phyloP scores from a whole-genome alignment of 2,113 vertebrate genomes.

The Phrynocephalus versicolor region DNA sequence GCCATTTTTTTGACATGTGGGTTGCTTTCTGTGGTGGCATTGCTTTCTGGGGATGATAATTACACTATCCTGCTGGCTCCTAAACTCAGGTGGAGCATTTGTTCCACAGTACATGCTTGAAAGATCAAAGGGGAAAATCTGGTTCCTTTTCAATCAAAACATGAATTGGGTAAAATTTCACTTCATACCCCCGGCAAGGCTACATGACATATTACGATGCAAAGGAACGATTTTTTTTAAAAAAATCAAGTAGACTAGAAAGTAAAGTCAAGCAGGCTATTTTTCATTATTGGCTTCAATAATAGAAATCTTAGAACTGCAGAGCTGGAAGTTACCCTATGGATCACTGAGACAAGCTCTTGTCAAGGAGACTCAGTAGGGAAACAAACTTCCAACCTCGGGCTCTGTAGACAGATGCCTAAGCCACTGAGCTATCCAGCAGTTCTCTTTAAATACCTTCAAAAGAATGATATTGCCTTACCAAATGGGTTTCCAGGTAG shows the following conservation, averaged over 20 bases:
- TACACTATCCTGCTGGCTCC: slow-evolving; percentile 18
- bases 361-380: too few relatives aligned
- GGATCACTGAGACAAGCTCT: too few relatives aligned
- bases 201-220: slow-evolving; percentile 37
- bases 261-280: slow-evolving; percentile 44
- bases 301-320: too few relatives aligned
- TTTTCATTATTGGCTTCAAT: slow-evolving; percentile 49
- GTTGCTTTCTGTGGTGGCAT: slow-evolving; percentile 5
- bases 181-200: slow-evolving; percentile 40
- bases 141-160: slow-evolving; percentile 1
- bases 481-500: slow-evolving; percentile 98
- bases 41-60: slow-evolving; percentile 32
- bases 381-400: too few relatives aligned
- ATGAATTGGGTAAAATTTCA: slow-evolving; percentile 27
- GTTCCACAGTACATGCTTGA: slow-evolving; percentile 30
- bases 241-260: slow-evolving; percentile 56
- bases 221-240: slow-evolving; percentile 55
- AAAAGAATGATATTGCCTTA: slow-evolving; percentile 74
- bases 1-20: slow-evolving; percentile 33
- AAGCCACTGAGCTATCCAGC: too few relatives aligned
- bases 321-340: too few relatives aligned
- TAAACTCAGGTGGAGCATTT: slow-evolving; percentile 40
- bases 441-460: too few relatives aligned
- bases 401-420: too few relatives aligned
- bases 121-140: slow-evolving; percentile 20